These are phyloP conservation scores for Lasioglossum morio DNA, from an alignment of 2,888 invertebrate genomes.

Conservation along the genomic window DNA sequence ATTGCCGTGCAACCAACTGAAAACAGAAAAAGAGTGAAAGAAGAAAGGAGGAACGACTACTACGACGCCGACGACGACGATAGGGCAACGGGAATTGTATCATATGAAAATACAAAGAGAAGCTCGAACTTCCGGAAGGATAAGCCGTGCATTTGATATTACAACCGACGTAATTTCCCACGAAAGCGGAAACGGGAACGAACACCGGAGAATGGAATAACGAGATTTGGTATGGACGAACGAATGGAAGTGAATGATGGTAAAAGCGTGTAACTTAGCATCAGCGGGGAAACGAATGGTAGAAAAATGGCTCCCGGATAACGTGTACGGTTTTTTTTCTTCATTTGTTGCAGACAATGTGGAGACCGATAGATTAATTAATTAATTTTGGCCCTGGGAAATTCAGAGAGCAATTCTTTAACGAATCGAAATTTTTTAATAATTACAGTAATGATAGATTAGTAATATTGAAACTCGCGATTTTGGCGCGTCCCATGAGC, in stretches of 20 bases:
- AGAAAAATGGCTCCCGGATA: background rate
- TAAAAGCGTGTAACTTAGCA: background rate
- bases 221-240: background rate
- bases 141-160: constrained; percentile 44
- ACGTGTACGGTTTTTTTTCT: background rate
- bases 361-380: background rate
- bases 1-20: constrained; percentile 34
- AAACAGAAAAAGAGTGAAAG: constrained; percentile 1
- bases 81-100: constrained; percentile 31
- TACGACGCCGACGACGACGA: background rate
- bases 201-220: background rate
- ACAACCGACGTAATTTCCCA: constrained; percentile 42
- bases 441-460: no score
- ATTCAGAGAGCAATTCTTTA: background rate
- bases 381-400: background rate
- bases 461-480: no score
- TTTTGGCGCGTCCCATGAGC: no score
- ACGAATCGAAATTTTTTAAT: no score
- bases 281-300: background rate
- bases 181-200: constrained; percentile 13
- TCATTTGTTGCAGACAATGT: background rate
- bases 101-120: constrained; percentile 46
- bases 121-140: constrained; percentile 47
- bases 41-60: background rate
- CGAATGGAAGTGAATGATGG: background rate